Percentiles rank a stretch among this genome's conserved stretches.
Conservation (phyloP, 2,888 invertebrate species). For the Phyllotreta striolata region DNA sequence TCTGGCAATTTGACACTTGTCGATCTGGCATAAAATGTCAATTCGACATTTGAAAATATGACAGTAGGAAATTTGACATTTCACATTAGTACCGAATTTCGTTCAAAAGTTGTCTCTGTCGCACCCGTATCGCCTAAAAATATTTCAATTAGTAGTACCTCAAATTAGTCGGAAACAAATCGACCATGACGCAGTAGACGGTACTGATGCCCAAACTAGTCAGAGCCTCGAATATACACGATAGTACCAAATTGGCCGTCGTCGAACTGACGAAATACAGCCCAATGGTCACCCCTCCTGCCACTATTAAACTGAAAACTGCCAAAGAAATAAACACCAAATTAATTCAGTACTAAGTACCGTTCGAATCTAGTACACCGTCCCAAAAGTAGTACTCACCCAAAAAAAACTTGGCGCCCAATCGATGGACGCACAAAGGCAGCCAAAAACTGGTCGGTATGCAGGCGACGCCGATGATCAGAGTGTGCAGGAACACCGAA, state of each 20-base stretch:
- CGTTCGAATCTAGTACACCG: no score
- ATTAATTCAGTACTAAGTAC: no score
- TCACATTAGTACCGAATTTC: no score
- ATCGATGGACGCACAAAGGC: constrained; percentile 79
- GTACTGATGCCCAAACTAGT: constrained; percentile 82
- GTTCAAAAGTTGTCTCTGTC: no score
- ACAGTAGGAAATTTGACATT: no score
- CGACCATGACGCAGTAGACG: constrained; percentile 82
- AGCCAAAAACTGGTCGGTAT: constrained; percentile 82
- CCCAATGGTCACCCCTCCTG: constrained; percentile 76
- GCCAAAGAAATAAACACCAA: constrained; percentile 48
- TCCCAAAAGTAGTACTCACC: constrained; percentile 65
- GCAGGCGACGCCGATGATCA: constrained; percentile 82
- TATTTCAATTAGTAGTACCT: no score
- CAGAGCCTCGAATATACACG: constrained; percentile 81
- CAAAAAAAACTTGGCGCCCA: constrained; percentile 83
- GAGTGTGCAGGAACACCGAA: constrained; percentile 77
- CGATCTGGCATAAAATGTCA: no score
- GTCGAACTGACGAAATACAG: constrained; percentile 79
- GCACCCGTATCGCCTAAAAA: no score
- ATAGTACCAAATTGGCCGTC: constrained; percentile 74
- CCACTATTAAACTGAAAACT: constrained; percentile 80
- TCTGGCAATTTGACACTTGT: no score
- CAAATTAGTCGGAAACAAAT: constrained; percentile 83
- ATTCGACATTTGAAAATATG: no score